A percentile compares a stretch with the other conserved stretches of the same genome.
Evolutionary conservation across 2,113 vertebrate species (phyloP).

Genomic region (Pteropus alecto): DNA sequence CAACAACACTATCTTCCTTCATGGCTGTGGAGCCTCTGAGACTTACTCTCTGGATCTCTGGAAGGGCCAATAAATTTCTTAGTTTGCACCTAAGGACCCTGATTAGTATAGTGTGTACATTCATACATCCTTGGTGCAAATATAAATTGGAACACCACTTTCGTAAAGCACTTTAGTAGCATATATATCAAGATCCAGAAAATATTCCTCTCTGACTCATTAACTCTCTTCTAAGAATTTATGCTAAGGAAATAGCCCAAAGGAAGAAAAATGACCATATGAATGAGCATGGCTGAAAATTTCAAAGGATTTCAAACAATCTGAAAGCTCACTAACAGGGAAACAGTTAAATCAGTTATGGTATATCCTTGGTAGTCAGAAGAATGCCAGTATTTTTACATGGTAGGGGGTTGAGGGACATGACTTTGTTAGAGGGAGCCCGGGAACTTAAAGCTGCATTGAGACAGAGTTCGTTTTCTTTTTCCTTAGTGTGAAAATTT

Average conservation of each 20-base stretch:
- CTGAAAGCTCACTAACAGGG: background rate
- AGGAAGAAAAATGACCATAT: background rate
- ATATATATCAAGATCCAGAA: background rate
- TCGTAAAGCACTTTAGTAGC: background rate
- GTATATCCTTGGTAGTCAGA: background rate
- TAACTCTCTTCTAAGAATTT: constrained; percentile 12
- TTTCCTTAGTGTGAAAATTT: background rate
- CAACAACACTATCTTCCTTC: background rate
- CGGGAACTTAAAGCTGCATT: background rate
- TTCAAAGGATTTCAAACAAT: background rate
- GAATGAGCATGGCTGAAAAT: background rate
- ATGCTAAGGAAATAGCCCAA: background rate
- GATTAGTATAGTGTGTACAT: background rate
- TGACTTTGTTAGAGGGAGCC: background rate
- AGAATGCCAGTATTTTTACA: background rate
- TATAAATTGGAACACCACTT: background rate
- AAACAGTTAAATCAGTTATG: background rate
- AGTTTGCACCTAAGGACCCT: background rate
- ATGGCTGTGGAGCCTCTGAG: background rate
- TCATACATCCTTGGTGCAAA: background rate
- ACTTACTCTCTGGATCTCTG: background rate
- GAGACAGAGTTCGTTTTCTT: background rate
- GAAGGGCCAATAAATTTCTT: background rate
- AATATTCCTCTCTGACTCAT: background rate
- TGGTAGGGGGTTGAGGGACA: background rate